Base-by-base conservation (phyloP, 1,140 invertebrate genomes). In the Aphis gossypii region DNA sequence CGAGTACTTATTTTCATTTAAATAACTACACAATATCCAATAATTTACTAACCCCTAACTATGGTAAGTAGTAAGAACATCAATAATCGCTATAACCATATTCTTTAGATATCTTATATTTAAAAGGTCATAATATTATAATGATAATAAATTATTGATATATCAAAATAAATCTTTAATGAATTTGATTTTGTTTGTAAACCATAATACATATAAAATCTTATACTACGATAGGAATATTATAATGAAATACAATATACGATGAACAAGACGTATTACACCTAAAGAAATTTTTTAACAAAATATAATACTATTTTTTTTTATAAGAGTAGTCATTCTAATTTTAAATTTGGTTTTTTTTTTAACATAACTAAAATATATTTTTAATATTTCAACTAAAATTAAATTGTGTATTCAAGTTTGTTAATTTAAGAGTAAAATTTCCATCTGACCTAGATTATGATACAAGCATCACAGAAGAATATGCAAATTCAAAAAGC, bases 371-470 rank as follows among this genome's bases (percentile, higher is more conserved):
- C 60, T 30, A 30, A 68, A 68, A 68, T n/a, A n/a, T 68, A 11
- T 68, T 76, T 76, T n/a, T 18, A n/a, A 76, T 76, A 76, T 76
- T 76, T 76, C 18, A 76, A 76, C 7, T 18, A n/a, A 76, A 76
- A 30, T 76, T n/a, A n/a, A n/a, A 76, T 18, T 76, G 14, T 68
- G 60, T 76, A 76, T n/a, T 76, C 30, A n/a, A 76, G 60, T 76
- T 76, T n/a, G n/a, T 76, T 76, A 76, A 76, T 76, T 76, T n/a
- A 76, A n/a, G 60, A 76, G n/a, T 76, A 76, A n/a, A 76, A 76
- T 76, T 76, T 76, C 60, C 60, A 76, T 76, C n/a, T 76, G 60
- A 76, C 60, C 60, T 76, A 76, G 60, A 76, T 76, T 4, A n/a
- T 76, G 60, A 14, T 76, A n/a, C 30, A 76, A n/a, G n/a, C 30